phyloP scores from a whole-genome alignment of 2,797 vertebrate genomes.

The Anabas testudineus region DNA sequence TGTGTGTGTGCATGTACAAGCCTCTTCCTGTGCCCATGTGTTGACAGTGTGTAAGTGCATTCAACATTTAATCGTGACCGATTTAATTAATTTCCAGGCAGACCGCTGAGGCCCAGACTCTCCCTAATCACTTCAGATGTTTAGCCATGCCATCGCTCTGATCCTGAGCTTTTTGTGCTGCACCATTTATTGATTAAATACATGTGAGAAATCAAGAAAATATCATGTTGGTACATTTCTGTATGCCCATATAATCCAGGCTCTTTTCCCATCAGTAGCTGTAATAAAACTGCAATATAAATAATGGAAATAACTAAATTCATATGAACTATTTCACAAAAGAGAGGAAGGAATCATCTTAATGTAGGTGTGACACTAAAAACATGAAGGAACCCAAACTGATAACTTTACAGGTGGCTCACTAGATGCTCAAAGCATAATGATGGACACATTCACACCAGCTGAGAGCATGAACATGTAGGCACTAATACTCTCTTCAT shows the following conservation, averaged over 20 bases:
- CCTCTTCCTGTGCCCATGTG: slow-evolving; percentile 24
- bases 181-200: slow-evolving; percentile 70
- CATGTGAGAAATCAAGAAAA: slow-evolving; percentile 42
- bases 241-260: background rate
- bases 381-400: background rate
- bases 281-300: background rate
- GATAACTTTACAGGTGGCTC: slow-evolving; percentile 20
- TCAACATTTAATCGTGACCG: slow-evolving; percentile 71
- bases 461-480: background rate
- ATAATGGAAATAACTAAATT: background rate
- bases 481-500: background rate
- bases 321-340: background rate
- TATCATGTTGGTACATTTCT: slow-evolving; percentile 25
- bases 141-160: slow-evolving; percentile 67
- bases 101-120: slow-evolving; percentile 63
- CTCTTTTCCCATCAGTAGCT: no score
- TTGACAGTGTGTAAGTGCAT: slow-evolving; percentile 60
- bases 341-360: background rate
- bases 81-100: slow-evolving; percentile 77
- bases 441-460: background rate
- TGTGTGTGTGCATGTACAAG: slow-evolving; percentile 4
- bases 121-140: slow-evolving; percentile 77
- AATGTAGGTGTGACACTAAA: background rate
- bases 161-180: slow-evolving; percentile 32
- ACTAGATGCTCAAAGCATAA: slow-evolving; percentile 4